Conservation (phyloP, 1,140 invertebrate species). For the Leptopilina clavipes region DNA sequence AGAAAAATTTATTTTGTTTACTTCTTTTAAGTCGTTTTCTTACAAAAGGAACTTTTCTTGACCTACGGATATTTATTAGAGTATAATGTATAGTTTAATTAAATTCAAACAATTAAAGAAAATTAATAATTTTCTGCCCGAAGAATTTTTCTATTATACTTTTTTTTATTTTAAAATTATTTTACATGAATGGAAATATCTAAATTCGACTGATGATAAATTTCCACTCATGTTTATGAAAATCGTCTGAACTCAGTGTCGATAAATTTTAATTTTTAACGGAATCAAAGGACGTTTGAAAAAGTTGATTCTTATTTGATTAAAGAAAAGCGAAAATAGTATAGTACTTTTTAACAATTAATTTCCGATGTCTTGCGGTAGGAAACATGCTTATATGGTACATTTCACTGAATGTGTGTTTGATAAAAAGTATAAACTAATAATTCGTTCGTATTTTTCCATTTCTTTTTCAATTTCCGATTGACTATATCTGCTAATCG, state of each 20-base stretch:
- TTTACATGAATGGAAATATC: neutral
- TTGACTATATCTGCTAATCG: slow-evolving; percentile 4
- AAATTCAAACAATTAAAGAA: too few species aligned
- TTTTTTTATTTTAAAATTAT: neutral
- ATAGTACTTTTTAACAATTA: too few species aligned
- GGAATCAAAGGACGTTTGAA: neutral
- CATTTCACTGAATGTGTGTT: neutral
- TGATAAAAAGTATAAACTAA: slow-evolving; percentile 1
- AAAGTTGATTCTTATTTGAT: too few species aligned
- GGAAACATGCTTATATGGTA: too few species aligned
- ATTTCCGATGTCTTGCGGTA: too few species aligned
- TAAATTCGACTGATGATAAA: neutral
- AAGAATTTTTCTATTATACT: too few species aligned
- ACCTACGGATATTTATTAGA: neutral
- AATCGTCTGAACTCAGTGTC: neutral
- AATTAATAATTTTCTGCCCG: too few species aligned
- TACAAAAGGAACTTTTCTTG: neutral
- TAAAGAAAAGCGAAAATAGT: too few species aligned
- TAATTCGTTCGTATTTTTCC: neutral
- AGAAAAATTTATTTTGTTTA: slow-evolving; percentile 8
- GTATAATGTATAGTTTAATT: too few species aligned
- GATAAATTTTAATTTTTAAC: neutral
- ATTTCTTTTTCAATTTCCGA: slow-evolving; percentile 9
- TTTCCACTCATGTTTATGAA: neutral
- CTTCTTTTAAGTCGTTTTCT: neutral